These are phyloP conservation scores for Chymomyza fuscimana DNA, from an alignment of 2,888 invertebrate genomes.

Conservation along the genomic window DNA sequence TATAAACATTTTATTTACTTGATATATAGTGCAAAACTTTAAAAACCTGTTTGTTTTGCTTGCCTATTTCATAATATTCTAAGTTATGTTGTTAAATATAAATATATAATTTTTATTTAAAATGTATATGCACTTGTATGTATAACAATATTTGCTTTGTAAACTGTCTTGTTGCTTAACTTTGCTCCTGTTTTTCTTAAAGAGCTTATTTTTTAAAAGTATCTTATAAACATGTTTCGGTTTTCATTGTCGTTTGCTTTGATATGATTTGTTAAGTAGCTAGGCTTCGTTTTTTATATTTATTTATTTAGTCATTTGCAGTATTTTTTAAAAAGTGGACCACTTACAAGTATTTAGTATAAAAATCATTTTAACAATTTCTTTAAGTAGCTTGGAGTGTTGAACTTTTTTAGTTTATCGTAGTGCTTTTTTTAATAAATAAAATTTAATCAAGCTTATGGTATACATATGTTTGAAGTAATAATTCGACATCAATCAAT, in stretches of 20 bases:
- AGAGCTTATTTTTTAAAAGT: not conserved
- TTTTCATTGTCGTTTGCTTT: conserved; percentile 16
- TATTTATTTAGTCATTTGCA: not conserved
- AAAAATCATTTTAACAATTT: not conserved
- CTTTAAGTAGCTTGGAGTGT: not conserved
- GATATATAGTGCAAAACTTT: conserved; percentile 1
- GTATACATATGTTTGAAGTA: conserved; percentile 2
- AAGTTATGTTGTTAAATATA: not conserved
- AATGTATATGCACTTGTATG: not conserved
- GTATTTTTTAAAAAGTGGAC: not conserved
- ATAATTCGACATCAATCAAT: conserved; percentile 9
- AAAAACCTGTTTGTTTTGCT: not conserved
- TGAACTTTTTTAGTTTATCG: not conserved
- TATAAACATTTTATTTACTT: not conserved
- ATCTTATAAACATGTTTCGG: not conserved
- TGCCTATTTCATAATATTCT: not conserved
- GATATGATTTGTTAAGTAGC: conserved; percentile 14
- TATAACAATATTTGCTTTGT: not conserved
- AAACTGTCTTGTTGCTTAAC: not conserved
- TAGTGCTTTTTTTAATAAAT: conserved; percentile 27
- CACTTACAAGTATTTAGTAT: not conserved
- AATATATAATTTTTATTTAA: conserved; percentile 5
- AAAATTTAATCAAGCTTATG: conserved; percentile 17
- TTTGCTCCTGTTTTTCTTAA: no score
- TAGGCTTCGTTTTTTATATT: not conserved